phyloP scores from a whole-genome alignment of 2,113 vertebrate genomes.

The Callithrix jacchus region DNA sequence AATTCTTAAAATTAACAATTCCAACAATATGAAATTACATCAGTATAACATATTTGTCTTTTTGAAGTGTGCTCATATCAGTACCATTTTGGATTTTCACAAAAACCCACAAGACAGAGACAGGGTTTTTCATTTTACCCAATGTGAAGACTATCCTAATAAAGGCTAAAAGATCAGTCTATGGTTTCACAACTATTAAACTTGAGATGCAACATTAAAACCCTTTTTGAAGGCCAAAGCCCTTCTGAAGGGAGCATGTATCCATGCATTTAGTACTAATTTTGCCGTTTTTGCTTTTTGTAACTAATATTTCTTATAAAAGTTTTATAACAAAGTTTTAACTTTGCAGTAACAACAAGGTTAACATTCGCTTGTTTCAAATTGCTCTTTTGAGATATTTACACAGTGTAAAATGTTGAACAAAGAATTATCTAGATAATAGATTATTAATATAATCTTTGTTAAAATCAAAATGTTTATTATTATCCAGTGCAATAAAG shows the following conservation, averaged over 20 bases:
- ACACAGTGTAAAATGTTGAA: not conserved
- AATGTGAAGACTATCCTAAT: not conserved
- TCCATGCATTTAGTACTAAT: not conserved
- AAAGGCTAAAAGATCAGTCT: not conserved
- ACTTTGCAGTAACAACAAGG: not conserved
- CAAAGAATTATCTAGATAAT: not conserved
- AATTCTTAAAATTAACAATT: conserved; percentile 5
- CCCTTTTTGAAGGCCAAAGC: not conserved
- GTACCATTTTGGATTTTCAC: not conserved
- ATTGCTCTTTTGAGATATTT: not conserved
- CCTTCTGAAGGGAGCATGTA: not conserved
- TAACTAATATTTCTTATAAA: not conserved
- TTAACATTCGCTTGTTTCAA: not conserved
- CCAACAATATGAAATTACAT: not conserved
- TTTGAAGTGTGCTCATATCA: not conserved
- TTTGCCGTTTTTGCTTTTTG: not conserved
- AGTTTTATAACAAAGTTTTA: not conserved
- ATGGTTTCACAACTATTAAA: not conserved
- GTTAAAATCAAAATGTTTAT: not conserved
- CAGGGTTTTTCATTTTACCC: not conserved
- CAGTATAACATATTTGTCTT: not conserved
- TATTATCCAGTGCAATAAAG: not conserved
- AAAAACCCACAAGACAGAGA: not conserved
- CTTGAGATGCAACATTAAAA: not conserved
- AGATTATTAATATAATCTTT: not conserved